phyloP scores from a whole-genome alignment of 2,797 vertebrate species.

The Emydoidea blandingii region DNA sequence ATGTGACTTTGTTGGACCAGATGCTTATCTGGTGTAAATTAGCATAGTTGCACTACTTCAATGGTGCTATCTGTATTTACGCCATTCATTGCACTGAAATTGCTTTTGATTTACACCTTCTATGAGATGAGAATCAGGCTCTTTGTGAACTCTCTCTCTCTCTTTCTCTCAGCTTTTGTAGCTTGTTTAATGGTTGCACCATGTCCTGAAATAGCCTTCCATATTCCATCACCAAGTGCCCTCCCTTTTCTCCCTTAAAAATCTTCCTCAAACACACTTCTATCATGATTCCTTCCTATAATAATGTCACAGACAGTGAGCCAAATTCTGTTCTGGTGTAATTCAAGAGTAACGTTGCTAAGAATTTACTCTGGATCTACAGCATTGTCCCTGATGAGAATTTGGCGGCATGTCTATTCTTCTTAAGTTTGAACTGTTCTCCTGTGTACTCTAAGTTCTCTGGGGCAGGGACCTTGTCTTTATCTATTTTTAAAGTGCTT shows the following conservation, averaged over 20 bases:
- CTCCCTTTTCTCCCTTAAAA: accelerated
- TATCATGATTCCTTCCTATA: neutral
- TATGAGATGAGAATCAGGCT: neutral
- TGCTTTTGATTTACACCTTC: neutral
- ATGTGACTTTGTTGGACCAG: neutral
- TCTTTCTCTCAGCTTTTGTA: too few relatives aligned
- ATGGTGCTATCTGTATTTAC: accelerated
- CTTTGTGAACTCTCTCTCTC: neutral
- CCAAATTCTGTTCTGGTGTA: neutral
- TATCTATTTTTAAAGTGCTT: neutral
- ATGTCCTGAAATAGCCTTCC: neutral
- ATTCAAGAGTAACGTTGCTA: neutral
- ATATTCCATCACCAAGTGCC: neutral
- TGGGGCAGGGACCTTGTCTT: accelerated
- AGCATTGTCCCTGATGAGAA: neutral
- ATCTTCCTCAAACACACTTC: neutral
- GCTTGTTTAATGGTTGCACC: neutral
- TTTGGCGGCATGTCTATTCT: neutral
- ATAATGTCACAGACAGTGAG: neutral
- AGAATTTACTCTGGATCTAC: neutral
- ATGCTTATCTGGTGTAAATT: neutral
- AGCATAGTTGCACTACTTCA: neutral
- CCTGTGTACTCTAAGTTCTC: neutral
- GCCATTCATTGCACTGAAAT: neutral
- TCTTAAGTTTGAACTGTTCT: accelerated